phyloP scores from a whole-genome alignment of 2,113 vertebrate species.

The Centropus unirufus region DNA sequence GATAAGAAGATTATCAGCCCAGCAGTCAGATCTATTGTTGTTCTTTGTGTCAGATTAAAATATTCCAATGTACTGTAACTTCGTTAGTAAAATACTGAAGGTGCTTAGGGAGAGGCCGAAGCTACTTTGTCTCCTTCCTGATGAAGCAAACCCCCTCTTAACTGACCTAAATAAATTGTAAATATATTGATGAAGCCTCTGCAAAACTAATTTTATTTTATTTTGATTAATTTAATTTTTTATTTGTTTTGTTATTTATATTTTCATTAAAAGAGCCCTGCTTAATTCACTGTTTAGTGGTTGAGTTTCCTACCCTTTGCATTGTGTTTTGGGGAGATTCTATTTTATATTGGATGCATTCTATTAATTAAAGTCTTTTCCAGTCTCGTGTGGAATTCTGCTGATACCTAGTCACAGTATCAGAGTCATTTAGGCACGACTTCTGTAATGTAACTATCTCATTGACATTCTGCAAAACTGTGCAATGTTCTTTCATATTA shows the following conservation, averaged over 20 bases:
- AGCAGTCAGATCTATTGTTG: constrained; percentile 79
- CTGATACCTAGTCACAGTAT: constrained; percentile 25
- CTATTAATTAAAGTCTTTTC: constrained; percentile 7
- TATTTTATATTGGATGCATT: constrained; percentile 7
- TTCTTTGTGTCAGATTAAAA: constrained; percentile 84
- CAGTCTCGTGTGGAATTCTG: neutral
- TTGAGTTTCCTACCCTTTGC: neutral
- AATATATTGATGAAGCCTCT: constrained; percentile 29
- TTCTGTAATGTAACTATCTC: constrained; percentile 56
- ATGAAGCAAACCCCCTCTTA: constrained; percentile 70
- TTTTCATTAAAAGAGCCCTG: neutral
- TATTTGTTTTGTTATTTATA: neutral
- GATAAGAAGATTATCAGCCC: constrained; percentile 84
- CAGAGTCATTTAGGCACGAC: neutral
- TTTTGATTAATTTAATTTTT: neutral
- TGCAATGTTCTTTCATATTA: constrained; percentile 61
- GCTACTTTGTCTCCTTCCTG: constrained; percentile 38
- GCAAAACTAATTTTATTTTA: neutral
- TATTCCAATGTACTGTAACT: constrained; percentile 79
- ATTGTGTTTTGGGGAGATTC: neutral
- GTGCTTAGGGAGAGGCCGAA: constrained; percentile 57
- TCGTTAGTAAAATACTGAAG: constrained; percentile 75
- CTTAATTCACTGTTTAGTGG: neutral
- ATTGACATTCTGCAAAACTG: constrained; percentile 62
- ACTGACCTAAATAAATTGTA: constrained; percentile 65